These are phyloP conservation scores for Vanessa atalanta DNA, from an alignment of 1,140 invertebrate genomes.

Conservation along the genomic window DNA sequence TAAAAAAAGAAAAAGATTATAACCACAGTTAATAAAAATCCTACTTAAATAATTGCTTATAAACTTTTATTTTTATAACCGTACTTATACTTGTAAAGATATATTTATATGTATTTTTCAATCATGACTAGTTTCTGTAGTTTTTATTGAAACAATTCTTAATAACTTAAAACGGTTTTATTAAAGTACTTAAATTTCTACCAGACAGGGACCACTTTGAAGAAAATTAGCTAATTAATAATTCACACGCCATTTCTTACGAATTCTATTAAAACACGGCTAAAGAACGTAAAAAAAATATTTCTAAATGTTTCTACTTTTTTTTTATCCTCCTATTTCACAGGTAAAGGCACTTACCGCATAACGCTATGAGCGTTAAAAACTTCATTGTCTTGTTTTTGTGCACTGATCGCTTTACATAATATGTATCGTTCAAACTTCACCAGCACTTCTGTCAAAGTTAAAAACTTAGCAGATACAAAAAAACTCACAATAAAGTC, in stretches of 20 bases:
- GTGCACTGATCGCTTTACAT: constrained; percentile 48
- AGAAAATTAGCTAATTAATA: not conserved
- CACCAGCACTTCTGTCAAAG: constrained; percentile 45
- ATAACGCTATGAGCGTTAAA: constrained; percentile 62
- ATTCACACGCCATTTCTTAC: not conserved
- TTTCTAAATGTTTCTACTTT: constrained; percentile 5
- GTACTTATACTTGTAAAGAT: no score
- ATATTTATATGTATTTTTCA: no score
- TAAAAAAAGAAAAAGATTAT: no score
- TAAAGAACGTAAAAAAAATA: constrained; percentile 6
- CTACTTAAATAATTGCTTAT: no score
- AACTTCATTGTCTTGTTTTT: constrained; percentile 63
- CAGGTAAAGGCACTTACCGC: constrained; percentile 56
- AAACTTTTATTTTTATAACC: no score
- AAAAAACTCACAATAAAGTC: constrained; percentile 23
- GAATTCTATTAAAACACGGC: not conserved
- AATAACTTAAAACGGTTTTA: not conserved
- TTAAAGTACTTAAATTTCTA: not conserved
- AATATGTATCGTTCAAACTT: constrained; percentile 44
- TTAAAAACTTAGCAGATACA: constrained; percentile 35
- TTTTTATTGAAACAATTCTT: no score
- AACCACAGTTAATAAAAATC: no score
- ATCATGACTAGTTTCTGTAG: no score
- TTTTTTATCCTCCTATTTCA: constrained; percentile 8
- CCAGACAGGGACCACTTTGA: not conserved